Percentiles rank a stretch among this genome's conserved stretches.
phyloP scores from a whole-genome alignment of 2,797 vertebrate genomes.

The Sebastes vulpes region DNA sequence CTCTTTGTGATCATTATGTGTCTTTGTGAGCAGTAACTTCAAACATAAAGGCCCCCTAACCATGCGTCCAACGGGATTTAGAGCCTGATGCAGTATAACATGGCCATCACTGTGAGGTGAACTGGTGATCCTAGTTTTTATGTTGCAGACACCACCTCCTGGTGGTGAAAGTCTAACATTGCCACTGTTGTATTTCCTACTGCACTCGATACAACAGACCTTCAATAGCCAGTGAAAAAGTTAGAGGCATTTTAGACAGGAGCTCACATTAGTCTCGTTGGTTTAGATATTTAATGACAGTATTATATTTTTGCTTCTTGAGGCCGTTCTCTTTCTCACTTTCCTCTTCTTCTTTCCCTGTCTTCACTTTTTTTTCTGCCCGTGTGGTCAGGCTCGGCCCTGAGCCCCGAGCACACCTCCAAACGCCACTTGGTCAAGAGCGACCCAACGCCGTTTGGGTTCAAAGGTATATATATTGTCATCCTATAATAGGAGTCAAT shows the following conservation, averaged over 20 bases:
- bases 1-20: no score
- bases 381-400: constrained; percentile 86
- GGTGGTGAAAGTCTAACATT: constrained; percentile 74
- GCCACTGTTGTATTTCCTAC: constrained; percentile 46
- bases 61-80: neutral
- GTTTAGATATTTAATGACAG: neutral
- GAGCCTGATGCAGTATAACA: neutral
- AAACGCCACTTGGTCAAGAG: constrained; percentile 95
- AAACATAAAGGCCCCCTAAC: no score
- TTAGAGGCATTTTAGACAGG: neutral
- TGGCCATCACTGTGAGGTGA: neutral
- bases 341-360: neutral
- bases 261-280: neutral
- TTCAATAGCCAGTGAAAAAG: neutral
- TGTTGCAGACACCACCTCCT: constrained; percentile 58
- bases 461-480: constrained; percentile 88
- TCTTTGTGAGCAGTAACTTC: no score
- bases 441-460: constrained; percentile 93
- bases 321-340: neutral
- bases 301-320: neutral
- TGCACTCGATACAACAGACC: neutral
- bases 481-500: neutral
- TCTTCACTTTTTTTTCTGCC: neutral
- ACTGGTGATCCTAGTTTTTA: neutral
- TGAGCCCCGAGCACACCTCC: constrained; percentile 92